Evolutionary conservation across 2,113 vertebrate species (phyloP), one percentile per base, ranked within the genome.

Genomic region (Paracanthobrama guichenoti): DNA sequence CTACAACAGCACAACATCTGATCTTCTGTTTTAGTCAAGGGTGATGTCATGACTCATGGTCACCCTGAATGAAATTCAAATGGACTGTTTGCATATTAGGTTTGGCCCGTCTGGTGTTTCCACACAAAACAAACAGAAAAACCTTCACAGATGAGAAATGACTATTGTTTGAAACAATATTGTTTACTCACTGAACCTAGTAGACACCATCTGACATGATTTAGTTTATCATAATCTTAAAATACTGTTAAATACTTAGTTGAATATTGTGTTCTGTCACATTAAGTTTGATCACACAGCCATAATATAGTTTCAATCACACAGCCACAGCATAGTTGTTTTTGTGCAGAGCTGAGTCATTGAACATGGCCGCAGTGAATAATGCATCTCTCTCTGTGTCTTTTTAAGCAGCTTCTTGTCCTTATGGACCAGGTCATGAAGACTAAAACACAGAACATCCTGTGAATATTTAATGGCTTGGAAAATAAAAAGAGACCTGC

Each of bases 61-160:
- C 12, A 39, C 2, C 28, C 55, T 57, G 35, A 62, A 13, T 84
- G 35, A 72, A 77, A 90, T 87, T 88, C 82, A 90, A 91, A 90
- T 85, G 20, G 8, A 72, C 24, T 64, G 62, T 92, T 91, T 90
- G 89, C 87, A 69, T 90, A 67, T 10, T 39, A 69, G 42, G 11
- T 42, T 44, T 60, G 55, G 53, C 35, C 75, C 14, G 75, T 13
- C 75, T 42, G 75, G 22, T 18, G 18, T 59, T 77, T 77, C 31
- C 28, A 24, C 28, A 77, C 35, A 2, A 20, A 55, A 35, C 48
- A 35, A 28, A 75, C 26, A 35, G 26, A 9, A 26, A 22, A 6
- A 22, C 6, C 53, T 55, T 20, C 2, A 55, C 18, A 53, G 7
- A 57, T n/a, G 11, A 39, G 20, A 57, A 22, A 22, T n/a, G 55